Percentiles rank a stretch among this genome's conserved stretches.
Conservation (phyloP, 1,140 invertebrate species). For the Lamellibrachia luymesi region DNA sequence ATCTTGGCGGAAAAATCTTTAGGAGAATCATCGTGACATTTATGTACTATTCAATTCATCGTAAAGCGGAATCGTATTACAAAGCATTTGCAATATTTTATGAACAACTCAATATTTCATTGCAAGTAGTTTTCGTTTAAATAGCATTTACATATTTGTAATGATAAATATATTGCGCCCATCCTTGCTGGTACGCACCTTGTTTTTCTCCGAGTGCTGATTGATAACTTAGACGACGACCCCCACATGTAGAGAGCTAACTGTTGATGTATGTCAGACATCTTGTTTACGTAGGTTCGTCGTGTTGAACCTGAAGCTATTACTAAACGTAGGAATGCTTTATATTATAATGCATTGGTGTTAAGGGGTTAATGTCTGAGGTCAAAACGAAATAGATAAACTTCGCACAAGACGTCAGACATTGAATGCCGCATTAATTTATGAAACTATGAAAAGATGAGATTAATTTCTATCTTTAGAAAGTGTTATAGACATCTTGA, state of each 20-base stretch:
- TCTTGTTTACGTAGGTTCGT: not conserved
- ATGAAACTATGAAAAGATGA: not conserved
- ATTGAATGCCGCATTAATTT: not conserved
- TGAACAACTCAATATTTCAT: too few species aligned
- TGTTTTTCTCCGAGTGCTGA: not conserved
- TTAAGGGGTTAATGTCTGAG: not conserved
- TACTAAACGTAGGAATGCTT: not conserved
- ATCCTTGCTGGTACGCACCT: not conserved
- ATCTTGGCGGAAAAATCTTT: too few species aligned
- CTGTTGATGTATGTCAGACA: too few species aligned
- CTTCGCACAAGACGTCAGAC: not conserved
- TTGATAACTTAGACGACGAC: not conserved
- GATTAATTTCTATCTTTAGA: not conserved
- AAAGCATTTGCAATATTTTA: too few species aligned
- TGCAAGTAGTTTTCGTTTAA: too few species aligned
- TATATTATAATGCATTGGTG: not conserved
- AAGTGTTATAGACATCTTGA: not conserved
- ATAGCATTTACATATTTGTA: too few species aligned
- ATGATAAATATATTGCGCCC: too few species aligned
- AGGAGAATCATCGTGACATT: too few species aligned
- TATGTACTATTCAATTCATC: too few species aligned
- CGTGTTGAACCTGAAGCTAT: not conserved
- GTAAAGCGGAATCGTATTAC: too few species aligned
- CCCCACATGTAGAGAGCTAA: too few species aligned
- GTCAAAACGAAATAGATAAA: not conserved